Percentiles rank a stretch among this genome's conserved stretches.
Conservation (phyloP, 30 jellyfish, hydroid and myxozoan genomes). For the Morbakka virulenta region DNA sequence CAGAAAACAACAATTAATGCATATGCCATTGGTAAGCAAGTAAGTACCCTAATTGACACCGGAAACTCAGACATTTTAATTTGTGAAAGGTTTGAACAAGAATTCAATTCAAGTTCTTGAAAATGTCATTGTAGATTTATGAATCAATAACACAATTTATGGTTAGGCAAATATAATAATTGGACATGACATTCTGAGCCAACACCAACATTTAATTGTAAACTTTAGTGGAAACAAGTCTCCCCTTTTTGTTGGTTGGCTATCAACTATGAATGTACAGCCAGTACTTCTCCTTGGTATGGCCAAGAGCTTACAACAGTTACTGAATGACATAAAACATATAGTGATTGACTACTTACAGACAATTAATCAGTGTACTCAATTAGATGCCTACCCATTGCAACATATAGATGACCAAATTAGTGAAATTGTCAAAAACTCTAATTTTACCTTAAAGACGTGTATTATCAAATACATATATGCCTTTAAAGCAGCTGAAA, state of each 20-base stretch:
- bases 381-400: constrained; percentile 60
- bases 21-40: neutral
- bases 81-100: neutral
- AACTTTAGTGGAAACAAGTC: no score
- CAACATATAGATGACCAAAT: no score
- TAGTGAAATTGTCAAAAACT: no score
- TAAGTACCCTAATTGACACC: constrained; percentile 24
- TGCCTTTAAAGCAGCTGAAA: no score
- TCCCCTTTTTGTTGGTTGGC: constrained; percentile 12
- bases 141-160: neutral
- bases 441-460: no score
- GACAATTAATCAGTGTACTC: constrained; percentile 18
- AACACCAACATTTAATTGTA: neutral
- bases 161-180: neutral
- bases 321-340: constrained; percentile 23
- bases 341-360: constrained; percentile 33
- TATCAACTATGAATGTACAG: constrained; percentile 9
- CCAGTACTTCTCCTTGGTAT: constrained; percentile 80
- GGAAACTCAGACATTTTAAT: constrained; percentile 27
- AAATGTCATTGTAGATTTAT: neutral
- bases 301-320: constrained; percentile 48
- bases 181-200: neutral
- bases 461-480: no score
- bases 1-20: neutral
- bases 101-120: constrained; percentile 5